A percentile compares a stretch with the other conserved stretches of the same genome.
Evolutionary conservation across 2,888 invertebrate species (phyloP).

Genomic region (Phengaris alcon): DNA sequence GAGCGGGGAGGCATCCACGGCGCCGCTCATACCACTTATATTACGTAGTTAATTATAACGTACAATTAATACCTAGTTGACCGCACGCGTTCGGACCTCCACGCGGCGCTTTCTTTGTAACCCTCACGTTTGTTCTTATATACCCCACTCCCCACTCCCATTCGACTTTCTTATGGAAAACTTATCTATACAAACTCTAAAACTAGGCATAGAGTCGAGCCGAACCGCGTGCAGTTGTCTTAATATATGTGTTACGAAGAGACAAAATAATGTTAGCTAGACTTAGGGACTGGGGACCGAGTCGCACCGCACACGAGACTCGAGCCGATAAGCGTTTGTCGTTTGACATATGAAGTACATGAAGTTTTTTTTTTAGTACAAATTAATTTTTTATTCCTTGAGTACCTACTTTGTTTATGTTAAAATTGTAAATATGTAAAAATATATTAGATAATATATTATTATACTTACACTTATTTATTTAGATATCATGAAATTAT

Average conservation of each 20-base stretch:
- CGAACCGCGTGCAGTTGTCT: conserved; percentile 48
- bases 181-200: conserved; percentile 18
- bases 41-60: conserved; percentile 76
- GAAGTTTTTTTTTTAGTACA: conserved; percentile 73
- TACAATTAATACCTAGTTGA: conserved; percentile 60
- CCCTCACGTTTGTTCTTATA: conserved; percentile 27
- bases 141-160: conserved; percentile 19
- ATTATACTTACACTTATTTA: conserved; percentile 66
- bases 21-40: conserved; percentile 78
- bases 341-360: conserved; percentile 60
- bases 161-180: conserved; percentile 1
- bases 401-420: conserved; percentile 68
- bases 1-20: conserved; percentile 77
- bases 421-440: conserved; percentile 76
- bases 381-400: conserved; percentile 69
- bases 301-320: conserved; percentile 46
- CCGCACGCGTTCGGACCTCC: conserved; percentile 49
- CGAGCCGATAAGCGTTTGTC: conserved; percentile 56
- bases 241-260: conserved; percentile 53
- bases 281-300: conserved; percentile 57
- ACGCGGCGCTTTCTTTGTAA: conserved; percentile 27
- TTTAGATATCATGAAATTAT: conserved; percentile 56
- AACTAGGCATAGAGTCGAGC: conserved; percentile 38
- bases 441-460: conserved; percentile 70
- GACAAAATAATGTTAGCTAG: conserved; percentile 75